Conservation (phyloP, 92 coral and sea anemone genomes). For the Phymanthus crucifer region DNA sequence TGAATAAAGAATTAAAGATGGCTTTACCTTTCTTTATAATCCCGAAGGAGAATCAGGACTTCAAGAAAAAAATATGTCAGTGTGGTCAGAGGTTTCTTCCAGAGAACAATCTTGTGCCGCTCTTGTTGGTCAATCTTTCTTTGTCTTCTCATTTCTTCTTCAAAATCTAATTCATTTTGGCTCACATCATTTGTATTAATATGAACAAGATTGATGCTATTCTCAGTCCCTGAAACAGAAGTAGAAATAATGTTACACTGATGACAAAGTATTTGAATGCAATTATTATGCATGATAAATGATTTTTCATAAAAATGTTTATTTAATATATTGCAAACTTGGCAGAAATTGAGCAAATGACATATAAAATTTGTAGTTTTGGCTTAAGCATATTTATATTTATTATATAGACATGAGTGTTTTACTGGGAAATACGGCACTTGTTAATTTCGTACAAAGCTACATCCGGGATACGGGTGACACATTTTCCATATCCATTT, state of each 20-base stretch:
- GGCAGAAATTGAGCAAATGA: too few relatives aligned
- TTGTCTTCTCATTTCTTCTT: conserved; percentile 67
- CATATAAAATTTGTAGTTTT: too few relatives aligned
- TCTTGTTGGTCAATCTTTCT: conserved; percentile 76
- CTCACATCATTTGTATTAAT: background rate
- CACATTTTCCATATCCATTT: too few relatives aligned
- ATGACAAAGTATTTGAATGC: too few relatives aligned
- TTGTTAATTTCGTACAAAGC: too few relatives aligned
- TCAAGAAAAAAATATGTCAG: conserved; percentile 80
- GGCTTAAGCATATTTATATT: too few relatives aligned
- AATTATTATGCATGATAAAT: background rate
- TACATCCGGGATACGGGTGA: too few relatives aligned
- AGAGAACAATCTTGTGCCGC: conserved; percentile 86
- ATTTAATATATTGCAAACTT: too few relatives aligned
- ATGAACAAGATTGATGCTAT: background rate
- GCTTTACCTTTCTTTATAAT: conserved; percentile 79
- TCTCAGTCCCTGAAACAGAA: background rate
- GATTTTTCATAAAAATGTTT: too few relatives aligned
- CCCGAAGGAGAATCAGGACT: conserved; percentile 67
- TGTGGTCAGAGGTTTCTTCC: conserved; percentile 82
- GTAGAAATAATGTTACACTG: background rate
- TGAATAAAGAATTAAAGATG: background rate
- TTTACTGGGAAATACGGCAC: too few relatives aligned
- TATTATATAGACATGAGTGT: too few relatives aligned
- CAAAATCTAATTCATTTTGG: conserved; percentile 24